phyloP scores from a whole-genome alignment of 2,113 vertebrate species.

The Martes martes region DNA sequence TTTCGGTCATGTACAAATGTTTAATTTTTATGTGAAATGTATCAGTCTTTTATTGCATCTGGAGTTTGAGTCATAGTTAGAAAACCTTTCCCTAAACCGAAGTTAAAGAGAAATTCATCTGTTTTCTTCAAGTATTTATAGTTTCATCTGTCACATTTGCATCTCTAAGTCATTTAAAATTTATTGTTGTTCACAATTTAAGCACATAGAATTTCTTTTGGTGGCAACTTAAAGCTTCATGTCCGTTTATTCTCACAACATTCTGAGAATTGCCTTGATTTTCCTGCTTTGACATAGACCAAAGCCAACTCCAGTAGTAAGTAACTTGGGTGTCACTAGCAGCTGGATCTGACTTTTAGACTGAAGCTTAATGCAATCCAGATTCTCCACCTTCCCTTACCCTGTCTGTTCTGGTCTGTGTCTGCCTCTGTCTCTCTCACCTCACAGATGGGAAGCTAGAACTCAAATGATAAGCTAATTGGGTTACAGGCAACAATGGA shows the following conservation, averaged over 20 bases:
- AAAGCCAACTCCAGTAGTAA: neutral
- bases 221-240: neutral
- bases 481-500: conserved; percentile 49
- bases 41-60: neutral
- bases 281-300: neutral
- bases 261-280: neutral
- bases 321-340: neutral
- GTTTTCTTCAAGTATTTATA: neutral
- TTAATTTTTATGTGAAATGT: neutral
- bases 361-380: neutral
- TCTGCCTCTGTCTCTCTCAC: neutral
- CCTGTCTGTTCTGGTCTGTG: neutral
- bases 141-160: neutral
- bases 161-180: neutral
- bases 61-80: neutral
- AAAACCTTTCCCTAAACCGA: neutral
- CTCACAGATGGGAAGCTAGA: conserved; percentile 73
- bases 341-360: neutral
- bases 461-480: conserved; percentile 64
- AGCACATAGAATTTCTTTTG: neutral
- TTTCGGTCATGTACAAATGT: neutral
- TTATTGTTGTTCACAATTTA: neutral
- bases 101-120: neutral
- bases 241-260: neutral
- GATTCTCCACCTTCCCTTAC: neutral